Base-by-base conservation (phyloP, 2,888 invertebrate species). In the Parnassius smintheus region DNA sequence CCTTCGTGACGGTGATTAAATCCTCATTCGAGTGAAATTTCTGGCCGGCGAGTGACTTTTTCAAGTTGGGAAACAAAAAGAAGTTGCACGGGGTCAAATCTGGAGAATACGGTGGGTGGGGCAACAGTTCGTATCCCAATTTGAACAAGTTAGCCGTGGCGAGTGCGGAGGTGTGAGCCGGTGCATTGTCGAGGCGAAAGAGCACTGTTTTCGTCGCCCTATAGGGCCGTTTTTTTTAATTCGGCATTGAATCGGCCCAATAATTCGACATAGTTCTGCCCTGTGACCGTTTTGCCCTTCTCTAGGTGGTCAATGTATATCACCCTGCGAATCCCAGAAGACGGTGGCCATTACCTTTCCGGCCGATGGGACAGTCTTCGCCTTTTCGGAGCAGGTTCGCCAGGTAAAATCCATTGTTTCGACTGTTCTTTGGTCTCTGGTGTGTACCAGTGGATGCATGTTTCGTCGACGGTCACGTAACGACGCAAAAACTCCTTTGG, bases 151-250 rank as follows among this genome's bases (percentile, higher is more conserved):
- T 69, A 56, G 67, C 65, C 62, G 57, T 67, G 61, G 68, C 65
- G 55, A 66, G 44, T 50, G 62, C 58, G 54, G 64, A 66, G 55
- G 67, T 66, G 66, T 66, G n/a, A n/a, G n/a, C n/a, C n/a, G n/a
- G n/a, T n/a, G n/a, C n/a, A n/a, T n/a, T n/a, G n/a, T n/a, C n/a
- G 64, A 63, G 59, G 61, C 58, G 66, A 61, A 73, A 72, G 41
- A 72, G 68, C 59, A 69, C 61, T 68, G 72, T 75, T 68, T 71
- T 70, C 65, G 70, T 72, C 22, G 65, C 65, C 64, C 69, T 69
- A 68, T 70, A 68, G 25, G 72, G 67, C n/a, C 48, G 42, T 48
- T 61, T 49, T 49, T 49, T 44, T 0, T 3, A 57, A 54, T 57
- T 58, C 46, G 7, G 45, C 46, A 12, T 49, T 42, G 42, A 55